These are phyloP conservation scores for Lasioglossum vierecki DNA, from an alignment of 2,888 invertebrate genomes.

Conservation along the genomic window DNA sequence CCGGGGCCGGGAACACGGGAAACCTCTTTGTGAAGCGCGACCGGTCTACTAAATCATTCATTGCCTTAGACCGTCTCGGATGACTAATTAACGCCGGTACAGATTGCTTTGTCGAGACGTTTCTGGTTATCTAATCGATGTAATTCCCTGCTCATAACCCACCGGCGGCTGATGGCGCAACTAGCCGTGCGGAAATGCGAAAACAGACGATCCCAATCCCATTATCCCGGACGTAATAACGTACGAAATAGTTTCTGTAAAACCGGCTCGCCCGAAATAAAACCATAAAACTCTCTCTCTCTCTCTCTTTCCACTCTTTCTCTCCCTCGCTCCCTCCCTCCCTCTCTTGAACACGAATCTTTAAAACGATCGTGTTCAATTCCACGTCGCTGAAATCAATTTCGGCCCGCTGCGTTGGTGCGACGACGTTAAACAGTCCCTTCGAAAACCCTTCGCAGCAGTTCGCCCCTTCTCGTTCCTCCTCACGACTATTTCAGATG, in stretches of 20 bases:
- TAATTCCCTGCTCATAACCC: slow-evolving; percentile 29
- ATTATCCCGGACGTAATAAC: neutral
- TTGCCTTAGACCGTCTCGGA: slow-evolving; percentile 77
- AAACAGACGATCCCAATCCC: neutral
- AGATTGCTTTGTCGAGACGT: slow-evolving; percentile 70
- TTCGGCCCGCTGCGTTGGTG: neutral
- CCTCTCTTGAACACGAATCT: neutral
- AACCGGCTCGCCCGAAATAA: neutral
- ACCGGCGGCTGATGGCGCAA: slow-evolving; percentile 23
- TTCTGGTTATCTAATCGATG: slow-evolving; percentile 63
- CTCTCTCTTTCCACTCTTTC: too few relatives aligned
- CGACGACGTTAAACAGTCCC: slow-evolving; percentile 10
- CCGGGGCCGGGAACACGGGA: slow-evolving; percentile 79
- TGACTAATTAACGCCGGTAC: slow-evolving; percentile 77
- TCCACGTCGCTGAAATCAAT: slow-evolving; percentile 32
- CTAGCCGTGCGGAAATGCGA: neutral
- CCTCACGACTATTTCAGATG: slow-evolving; percentile 15
- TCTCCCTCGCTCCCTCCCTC: too few relatives aligned
- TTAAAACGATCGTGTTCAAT: slow-evolving; percentile 13
- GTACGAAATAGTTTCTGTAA: neutral
- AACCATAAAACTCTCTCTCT: neutral
- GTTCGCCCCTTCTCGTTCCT: neutral
- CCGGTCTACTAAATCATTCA: slow-evolving; percentile 79
- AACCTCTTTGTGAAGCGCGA: slow-evolving; percentile 80
- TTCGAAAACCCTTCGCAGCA: neutral